Base-by-base conservation (phyloP, 2,113 vertebrate genomes). In the Psephotus haematonotus region DNA sequence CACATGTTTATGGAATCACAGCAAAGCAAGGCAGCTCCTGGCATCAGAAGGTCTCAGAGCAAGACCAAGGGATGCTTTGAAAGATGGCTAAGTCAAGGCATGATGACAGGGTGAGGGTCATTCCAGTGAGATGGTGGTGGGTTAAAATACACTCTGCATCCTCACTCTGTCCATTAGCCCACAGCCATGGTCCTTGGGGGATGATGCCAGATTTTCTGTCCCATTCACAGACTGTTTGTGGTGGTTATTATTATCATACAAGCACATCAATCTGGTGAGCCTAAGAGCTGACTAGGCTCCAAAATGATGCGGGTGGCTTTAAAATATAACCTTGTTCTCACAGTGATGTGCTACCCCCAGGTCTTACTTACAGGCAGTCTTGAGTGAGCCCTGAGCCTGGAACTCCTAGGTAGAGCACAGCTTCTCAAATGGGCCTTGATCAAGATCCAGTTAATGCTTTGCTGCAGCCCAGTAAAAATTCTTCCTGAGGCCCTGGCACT, bases 341-440 rank as follows among this genome's bases (percentile, higher is more conserved):
- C 29, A 49, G 49, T 3, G 22, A 75, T 60, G 49, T 47, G 68
- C 53, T 44, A 12, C 31, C 44, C 1, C 0, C 13, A 46, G 37
- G 10, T 64, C 47, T 68, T 65, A 1, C 27, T 35, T 18, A 31
- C 10, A 65, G 50, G 33, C 3, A 15, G 64, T n/a, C 31, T 35
- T 37, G 59, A 37, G 74, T 9, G 29, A 82, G 47, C 49, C 46
- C 35, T 5, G 4, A 13, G 47, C 23, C 52, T 28, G 17, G 27
- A 37, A 47, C 8, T 33, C 12, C 25, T 59, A 35, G 57, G 33
- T 59, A 41, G 25, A 86, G 53, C 33, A 28, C 28, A 31, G 35
- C 53, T 44, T 37, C 1, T 0, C 4, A 1, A 63, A 41, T 12
- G 47, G 28, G 24, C 33, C 37, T 59, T 50, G 6, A 18, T 37